These are phyloP conservation scores for Sebastes minor DNA, from an alignment of 2,797 vertebrate genomes.

Conservation along the genomic window DNA sequence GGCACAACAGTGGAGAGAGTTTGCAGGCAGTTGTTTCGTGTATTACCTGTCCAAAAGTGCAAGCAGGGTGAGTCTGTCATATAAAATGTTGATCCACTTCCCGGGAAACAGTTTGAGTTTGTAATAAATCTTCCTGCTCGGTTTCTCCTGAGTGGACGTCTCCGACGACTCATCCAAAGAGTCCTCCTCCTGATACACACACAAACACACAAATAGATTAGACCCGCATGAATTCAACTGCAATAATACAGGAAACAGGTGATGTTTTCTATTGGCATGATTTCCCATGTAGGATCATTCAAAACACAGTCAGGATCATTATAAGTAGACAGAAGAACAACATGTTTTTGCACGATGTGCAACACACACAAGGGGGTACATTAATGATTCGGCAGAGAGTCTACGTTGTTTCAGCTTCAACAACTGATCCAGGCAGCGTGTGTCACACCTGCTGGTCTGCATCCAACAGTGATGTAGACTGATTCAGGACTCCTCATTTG, in stretches of 20 bases:
- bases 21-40: neutral
- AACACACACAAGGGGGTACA: neutral
- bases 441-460: slow-evolving; percentile 3
- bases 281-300: neutral
- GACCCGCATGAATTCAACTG: neutral
- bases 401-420: slow-evolving; percentile 13
- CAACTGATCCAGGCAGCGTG: slow-evolving; percentile 1
- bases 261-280: neutral
- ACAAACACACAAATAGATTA: slow-evolving; percentile 17
- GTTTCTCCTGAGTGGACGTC: slow-evolving; percentile 89
- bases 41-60: slow-evolving; percentile 91
- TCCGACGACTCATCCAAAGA: slow-evolving; percentile 89
- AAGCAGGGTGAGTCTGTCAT: slow-evolving; percentile 91
- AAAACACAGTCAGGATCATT: neutral
- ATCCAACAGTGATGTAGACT: neutral
- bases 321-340: neutral
- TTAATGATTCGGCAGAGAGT: slow-evolving; percentile 35
- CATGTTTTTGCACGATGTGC: neutral
- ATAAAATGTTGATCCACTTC: slow-evolving; percentile 94
- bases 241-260: neutral
- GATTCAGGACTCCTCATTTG: neutral
- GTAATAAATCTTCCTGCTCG: slow-evolving; percentile 91
- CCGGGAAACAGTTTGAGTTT: slow-evolving; percentile 93
- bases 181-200: slow-evolving; percentile 80
- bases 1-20: neutral